These are phyloP conservation scores for Thymallus thymallus DNA, from an alignment of 2,113 vertebrate species.

Conservation along the genomic window DNA sequence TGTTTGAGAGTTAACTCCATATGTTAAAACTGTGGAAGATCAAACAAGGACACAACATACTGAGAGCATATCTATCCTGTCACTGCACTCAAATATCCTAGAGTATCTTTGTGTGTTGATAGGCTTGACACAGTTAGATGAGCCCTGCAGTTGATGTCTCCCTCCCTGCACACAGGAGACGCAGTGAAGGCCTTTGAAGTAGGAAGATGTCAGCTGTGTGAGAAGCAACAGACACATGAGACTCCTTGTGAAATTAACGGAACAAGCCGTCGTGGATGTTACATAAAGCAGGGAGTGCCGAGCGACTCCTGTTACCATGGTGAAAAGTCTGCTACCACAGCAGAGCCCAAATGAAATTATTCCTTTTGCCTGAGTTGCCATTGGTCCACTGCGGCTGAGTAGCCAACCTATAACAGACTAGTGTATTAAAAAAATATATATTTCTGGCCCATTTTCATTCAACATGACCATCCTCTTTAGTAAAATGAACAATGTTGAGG, in stretches of 20 bases:
- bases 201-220: not conserved
- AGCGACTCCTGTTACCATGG: constrained; percentile 58
- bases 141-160: not conserved
- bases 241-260: constrained; percentile 14
- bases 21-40: not conserved
- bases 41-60: constrained; percentile 3
- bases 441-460: not conserved
- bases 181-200: constrained; percentile 17
- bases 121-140: not conserved
- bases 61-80: not conserved
- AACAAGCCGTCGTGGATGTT: constrained; percentile 13
- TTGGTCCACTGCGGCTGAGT: constrained; percentile 36
- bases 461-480: not conserved
- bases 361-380: constrained; percentile 5
- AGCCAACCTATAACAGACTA: constrained; percentile 29
- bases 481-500: not conserved
- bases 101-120: not conserved
- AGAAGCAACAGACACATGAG: constrained; percentile 32
- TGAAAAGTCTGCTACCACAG: not conserved
- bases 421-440: not conserved
- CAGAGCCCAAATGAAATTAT: no score
- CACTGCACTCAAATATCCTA: not conserved
- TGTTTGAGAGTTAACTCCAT: no score
- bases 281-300: constrained; percentile 30
- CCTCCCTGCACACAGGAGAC: not conserved